Base-by-base conservation (phyloP, 2,888 invertebrate genomes). In the Frankliniella intonsa region DNA sequence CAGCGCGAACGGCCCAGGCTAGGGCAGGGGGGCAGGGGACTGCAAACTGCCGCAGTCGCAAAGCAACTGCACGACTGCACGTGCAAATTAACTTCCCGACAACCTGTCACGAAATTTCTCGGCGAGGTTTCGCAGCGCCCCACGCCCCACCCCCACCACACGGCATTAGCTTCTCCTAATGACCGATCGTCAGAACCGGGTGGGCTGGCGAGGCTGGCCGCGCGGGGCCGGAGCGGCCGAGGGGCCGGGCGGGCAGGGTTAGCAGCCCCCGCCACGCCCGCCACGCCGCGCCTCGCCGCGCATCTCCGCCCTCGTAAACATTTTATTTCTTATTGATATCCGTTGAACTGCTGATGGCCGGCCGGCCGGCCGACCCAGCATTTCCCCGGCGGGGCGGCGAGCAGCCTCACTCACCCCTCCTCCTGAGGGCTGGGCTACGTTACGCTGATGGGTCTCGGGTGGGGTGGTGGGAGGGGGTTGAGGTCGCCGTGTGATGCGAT, bases 311-410 rank as follows among this genome's bases (percentile, higher is more conserved):
- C 69, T 76, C 69, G 69, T 76, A 76, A 76, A 76, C 69, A 76
- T 76, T 76, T 76, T 76, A 76, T 76, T 76, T 25, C 69, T 76
- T 76, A 76, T 76, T 76, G 69, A 76, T 76, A 76, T 22, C 69
- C 69, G 69, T 22, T n/a, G 22, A 25, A 25, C 25, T 76, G 12
- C 55, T 55, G 55, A 55, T 19, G 14, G 55, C 55, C 19, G 17
- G 38, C 38, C 38, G 14, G 55, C 55, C 19, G 17, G 38, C 38
- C 38, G 38, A 38, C 38, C 38, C 5, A 38, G 38, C 38, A 38
- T 38, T 38, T 5, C 38, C 38, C 38, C 38, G 38, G 38, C 55
- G 17, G 14, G 55, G 3, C 38, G 38, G 38, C 55, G 17, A 19
- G 55, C 55, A 55, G 38, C 55, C 14, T 19, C 55, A 55, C 55